Percentiles rank a stretch among this genome's conserved stretches.
phyloP scores from a whole-genome alignment of 2,888 invertebrate genomes.

The Colletes collaris region DNA sequence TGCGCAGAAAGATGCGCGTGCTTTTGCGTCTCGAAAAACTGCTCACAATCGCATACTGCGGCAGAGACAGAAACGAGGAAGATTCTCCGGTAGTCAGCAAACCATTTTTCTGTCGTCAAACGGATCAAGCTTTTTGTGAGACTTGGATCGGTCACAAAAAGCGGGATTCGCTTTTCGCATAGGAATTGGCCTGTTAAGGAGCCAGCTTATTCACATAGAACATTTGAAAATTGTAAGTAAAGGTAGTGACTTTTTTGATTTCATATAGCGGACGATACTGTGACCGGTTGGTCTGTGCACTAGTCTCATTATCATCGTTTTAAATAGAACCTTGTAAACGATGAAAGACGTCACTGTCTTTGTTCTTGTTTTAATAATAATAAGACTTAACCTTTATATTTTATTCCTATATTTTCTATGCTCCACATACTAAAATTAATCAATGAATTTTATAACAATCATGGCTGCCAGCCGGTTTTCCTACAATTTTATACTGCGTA shows the following conservation, averaged over 20 bases:
- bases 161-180: constrained; percentile 83
- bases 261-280: constrained; percentile 58
- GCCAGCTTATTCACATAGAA: constrained; percentile 63
- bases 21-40: constrained; percentile 54
- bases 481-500: constrained; percentile 40
- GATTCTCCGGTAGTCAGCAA: constrained; percentile 76
- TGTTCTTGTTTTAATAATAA: constrained; percentile 17
- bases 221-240: constrained; percentile 72
- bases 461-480: constrained; percentile 78
- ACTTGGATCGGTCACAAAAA: constrained; percentile 83
- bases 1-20: constrained; percentile 65
- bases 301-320: constrained; percentile 20
- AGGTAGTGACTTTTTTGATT: constrained; percentile 56
- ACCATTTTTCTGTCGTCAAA: constrained; percentile 83
- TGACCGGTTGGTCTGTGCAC: constrained; percentile 54
- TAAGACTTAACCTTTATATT: constrained; percentile 29
- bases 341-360: constrained; percentile 13
- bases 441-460: constrained; percentile 76
- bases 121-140: constrained; percentile 83
- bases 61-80: constrained; percentile 71
- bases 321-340: constrained; percentile 39
- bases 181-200: constrained; percentile 79
- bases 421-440: constrained; percentile 66
- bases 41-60: constrained; percentile 58
- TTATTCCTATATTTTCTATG: constrained; percentile 41